A percentile compares a stretch with the other conserved stretches of the same genome.
These are phyloP conservation scores for Nomada lathburiana DNA, from an alignment of 2,888 invertebrate genomes.

Conservation along the genomic window DNA sequence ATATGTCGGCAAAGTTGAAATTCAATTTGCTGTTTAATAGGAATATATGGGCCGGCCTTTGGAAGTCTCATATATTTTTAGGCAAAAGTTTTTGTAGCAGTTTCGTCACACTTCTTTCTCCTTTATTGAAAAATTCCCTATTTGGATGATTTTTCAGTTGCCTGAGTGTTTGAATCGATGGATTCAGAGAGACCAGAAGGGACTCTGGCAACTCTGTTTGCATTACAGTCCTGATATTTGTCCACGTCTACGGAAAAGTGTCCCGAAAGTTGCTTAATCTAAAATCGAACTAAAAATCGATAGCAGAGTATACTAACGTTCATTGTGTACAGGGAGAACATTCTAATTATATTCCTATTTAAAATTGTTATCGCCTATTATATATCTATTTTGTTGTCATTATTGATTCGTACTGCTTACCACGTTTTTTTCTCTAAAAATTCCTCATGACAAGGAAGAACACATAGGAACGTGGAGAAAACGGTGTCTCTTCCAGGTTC, in stretches of 20 bases:
- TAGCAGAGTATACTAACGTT: too few species aligned
- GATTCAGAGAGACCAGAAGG: neutral
- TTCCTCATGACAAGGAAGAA: neutral
- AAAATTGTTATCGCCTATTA: too few species aligned
- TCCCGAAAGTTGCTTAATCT: slow-evolving; percentile 24
- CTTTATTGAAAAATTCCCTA: too few species aligned
- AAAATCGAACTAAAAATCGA: slow-evolving; percentile 1
- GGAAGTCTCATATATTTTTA: neutral
- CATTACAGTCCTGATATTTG: slow-evolving; percentile 6
- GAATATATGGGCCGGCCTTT: neutral
- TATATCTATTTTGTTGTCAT: too few species aligned
- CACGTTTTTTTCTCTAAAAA: neutral
- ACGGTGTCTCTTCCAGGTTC: neutral
- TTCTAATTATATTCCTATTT: neutral
- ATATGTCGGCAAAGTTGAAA: neutral
- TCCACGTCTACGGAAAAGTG: neutral
- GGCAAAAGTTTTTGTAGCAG: neutral
- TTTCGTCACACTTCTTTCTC: too few species aligned
- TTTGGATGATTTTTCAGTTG: too few species aligned
- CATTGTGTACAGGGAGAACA: neutral
- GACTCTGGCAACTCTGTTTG: slow-evolving; percentile 12
- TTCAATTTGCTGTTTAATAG: slow-evolving; percentile 1
- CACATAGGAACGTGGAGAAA: neutral
- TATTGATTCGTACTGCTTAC: neutral
- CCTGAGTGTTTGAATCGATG: slow-evolving; percentile 8